Base-by-base conservation (phyloP, 2,888 invertebrate species). In the Phytoseiulus persimilis region DNA sequence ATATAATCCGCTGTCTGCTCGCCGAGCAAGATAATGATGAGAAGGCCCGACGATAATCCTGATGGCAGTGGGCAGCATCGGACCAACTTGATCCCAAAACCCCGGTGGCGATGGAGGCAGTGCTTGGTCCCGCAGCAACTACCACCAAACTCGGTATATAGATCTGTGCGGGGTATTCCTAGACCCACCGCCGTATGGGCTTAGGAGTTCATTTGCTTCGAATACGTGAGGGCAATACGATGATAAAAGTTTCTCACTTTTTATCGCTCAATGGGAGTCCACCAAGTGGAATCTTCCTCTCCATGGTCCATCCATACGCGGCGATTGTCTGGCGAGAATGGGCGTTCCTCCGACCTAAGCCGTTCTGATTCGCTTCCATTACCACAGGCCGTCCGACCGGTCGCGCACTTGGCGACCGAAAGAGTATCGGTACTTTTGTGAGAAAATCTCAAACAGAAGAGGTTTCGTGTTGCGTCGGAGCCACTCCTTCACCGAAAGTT, bases 161-260 rank as follows among this genome's bases (percentile, higher is more conserved):
- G 65, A 65, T 65, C 65, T 65, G 14, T 28, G 65, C 2, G 28
- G 65, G 65, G 28, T 65, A 65, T 65, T 65, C 65, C 65, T 65
- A 2, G 65, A 18, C 65, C 65, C 65, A 65, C 65, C 18, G 65
- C 28, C 65, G 65, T 65, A 28, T 65, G 65, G 18, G 65, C 65
- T 65, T 65, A 65, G 65, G 65, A 65, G 23, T 65, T 65, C 65
- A 65, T 65, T 65, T 65, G 65, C 65, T 65, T 28, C 65, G 65
- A 65, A 65, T 65, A 65, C 65, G 65, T 65, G 65, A 65, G 65
- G 65, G 65, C 65, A 65, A 65, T 65, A 65, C 65, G 65, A 65
- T 65, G 65, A 65, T 65, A 65, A 65, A 65, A 65, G 65, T 65
- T 65, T 65, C 65, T 65, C 65, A 65, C 28, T 65, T 65, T 65